Percentiles rank a stretch among this genome's conserved stretches.
Conservation (phyloP, 2,113 vertebrate species). For the Elaphurus davidianus region DNA sequence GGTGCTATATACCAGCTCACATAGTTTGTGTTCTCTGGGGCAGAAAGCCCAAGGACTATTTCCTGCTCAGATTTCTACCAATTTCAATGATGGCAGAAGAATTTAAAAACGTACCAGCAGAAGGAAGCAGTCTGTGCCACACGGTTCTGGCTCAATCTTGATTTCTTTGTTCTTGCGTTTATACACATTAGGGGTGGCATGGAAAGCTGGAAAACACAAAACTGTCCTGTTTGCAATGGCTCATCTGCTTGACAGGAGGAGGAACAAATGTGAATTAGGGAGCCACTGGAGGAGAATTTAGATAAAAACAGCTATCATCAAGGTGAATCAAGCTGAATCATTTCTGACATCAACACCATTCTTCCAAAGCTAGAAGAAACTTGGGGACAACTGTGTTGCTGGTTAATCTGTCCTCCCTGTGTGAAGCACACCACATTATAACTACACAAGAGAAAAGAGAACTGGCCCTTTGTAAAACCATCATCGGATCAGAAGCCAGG, state of each 20-base stretch:
- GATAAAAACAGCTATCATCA: neutral
- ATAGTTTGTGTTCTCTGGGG: neutral
- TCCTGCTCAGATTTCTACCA: neutral
- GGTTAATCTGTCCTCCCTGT: neutral
- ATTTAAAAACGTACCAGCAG: constrained; percentile 87
- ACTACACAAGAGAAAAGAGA: neutral
- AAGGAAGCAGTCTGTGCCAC: constrained; percentile 95
- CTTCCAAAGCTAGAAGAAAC: neutral
- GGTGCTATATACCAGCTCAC: neutral
- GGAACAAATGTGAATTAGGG: neutral
- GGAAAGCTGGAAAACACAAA: constrained; percentile 90
- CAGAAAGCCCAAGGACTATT: neutral
- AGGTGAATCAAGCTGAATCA: neutral
- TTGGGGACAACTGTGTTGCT: neutral
- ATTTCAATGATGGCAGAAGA: neutral
- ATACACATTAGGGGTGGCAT: constrained; percentile 96
- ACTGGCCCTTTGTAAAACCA: neutral
- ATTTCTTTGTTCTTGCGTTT: constrained; percentile 97
- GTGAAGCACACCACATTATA: neutral
- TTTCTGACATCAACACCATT: neutral
- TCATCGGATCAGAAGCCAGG: neutral
- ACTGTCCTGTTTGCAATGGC: constrained; percentile 35
- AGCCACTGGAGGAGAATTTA: neutral
- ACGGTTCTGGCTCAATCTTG: constrained; percentile 95
- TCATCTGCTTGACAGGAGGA: neutral